Evolutionary conservation across 1,140 invertebrate genomes (phyloP).

Genomic region (Drosophila lacteicornis): DNA sequence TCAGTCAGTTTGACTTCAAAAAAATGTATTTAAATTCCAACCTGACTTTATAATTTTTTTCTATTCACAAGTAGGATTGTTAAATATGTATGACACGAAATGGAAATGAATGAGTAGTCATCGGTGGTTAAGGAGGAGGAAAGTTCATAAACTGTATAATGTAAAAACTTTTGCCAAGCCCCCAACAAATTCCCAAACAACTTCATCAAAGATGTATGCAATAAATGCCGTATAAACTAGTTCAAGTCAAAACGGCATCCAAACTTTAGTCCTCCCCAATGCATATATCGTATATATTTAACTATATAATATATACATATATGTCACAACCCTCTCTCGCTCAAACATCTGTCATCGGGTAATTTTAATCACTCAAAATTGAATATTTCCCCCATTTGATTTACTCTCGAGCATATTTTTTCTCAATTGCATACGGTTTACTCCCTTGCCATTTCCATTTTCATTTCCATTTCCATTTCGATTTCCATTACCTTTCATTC

Average conservation of each 20-base stretch:
- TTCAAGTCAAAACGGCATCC: constrained; percentile 10
- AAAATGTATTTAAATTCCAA: not conserved
- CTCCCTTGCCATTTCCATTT: not conserved
- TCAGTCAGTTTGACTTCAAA: constrained; percentile 2
- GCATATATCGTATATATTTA: not conserved
- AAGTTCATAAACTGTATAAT: constrained; percentile 44
- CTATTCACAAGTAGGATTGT: not conserved
- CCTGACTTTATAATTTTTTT: not conserved
- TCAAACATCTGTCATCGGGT: constrained; percentile 4
- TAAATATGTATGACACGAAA: constrained; percentile 50
- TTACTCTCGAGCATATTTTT: constrained; percentile 23
- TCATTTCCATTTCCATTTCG: constrained; percentile 7
- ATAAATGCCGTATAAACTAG: constrained; percentile 22
- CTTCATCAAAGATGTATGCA: constrained; percentile 43
- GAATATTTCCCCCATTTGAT: constrained; percentile 28
- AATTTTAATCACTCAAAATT: constrained; percentile 48
- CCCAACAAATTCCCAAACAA: constrained; percentile 21
- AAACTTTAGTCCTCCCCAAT: constrained; percentile 7
- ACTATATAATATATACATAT: not conserved
- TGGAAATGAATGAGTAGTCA: constrained; percentile 45
- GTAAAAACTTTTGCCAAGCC: constrained; percentile 40
- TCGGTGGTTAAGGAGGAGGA: constrained; percentile 7
- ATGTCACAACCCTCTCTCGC: too few species aligned
- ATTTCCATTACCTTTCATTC: constrained; percentile 20
- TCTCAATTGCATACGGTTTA: not conserved